Base-by-base conservation (phyloP, 2,888 invertebrate species). In the Drosophila rellima region DNA sequence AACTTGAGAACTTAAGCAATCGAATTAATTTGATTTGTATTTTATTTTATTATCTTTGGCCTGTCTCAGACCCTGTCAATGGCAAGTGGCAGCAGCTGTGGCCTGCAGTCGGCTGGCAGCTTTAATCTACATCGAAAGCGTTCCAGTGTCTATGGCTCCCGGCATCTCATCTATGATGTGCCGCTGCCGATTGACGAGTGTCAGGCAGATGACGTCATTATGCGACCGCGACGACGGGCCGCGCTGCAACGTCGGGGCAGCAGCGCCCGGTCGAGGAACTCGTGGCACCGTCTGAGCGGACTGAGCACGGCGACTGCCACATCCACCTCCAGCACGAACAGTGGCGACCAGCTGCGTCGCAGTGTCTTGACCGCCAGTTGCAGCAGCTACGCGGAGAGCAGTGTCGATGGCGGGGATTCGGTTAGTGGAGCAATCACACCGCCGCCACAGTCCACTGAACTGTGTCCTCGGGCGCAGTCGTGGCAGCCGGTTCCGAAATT, bases 151-250 rank as follows among this genome's bases (percentile, higher is more conserved):
- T 93, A 94, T 40, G 94, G 94, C 1, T 94, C 94, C 1, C 92
- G 94, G 26, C 94, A 94, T 86, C 92, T 95, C 80, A 94, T 94
- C 29, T 94, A 94, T 81, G 95, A 95, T 83, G 92, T 94, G 39
- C 94, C 94, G n/a, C 90, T 94, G 66, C 94, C 93, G 70, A 94
- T 92, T 18, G 95, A 95, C 78, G 94, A 94, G 85, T 94, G 94
- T 79, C 93, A 93, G 62, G 93, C 92, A n/a, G 93, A 93, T 35
- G 92, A 93, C 70, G 92, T 93, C 17, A 92, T 91, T n/a, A 83
- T 92, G 79, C 83, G 92, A 13, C 88, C 91, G 2, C 90, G 88
- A 35, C 90, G 75, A n/a, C 86, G 83, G 1, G 57, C 70, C 6
- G 33, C 72, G 0, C 47, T 76, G 8, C 80, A 78, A 15, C 72